phyloP scores from a whole-genome alignment of 2,113 vertebrate genomes.

The Fulmarus glacialis region DNA sequence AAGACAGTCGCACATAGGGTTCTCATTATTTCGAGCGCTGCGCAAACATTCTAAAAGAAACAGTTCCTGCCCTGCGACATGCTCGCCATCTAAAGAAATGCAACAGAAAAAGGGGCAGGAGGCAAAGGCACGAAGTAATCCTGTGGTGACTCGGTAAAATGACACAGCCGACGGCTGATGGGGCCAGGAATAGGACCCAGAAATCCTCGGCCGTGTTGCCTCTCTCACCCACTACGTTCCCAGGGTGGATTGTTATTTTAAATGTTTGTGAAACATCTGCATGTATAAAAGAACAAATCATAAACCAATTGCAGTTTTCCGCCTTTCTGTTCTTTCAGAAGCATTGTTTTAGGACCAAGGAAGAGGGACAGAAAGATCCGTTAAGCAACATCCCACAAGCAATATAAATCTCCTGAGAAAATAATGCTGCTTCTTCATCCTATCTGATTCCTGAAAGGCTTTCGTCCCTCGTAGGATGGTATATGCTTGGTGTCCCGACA shows the following conservation, averaged over 20 bases:
- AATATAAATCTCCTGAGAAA: slow-evolving; percentile 56
- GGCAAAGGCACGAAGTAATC: background rate
- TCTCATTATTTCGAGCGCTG: background rate
- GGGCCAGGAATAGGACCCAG: background rate
- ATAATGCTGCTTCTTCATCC: slow-evolving; percentile 19
- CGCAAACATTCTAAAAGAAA: background rate
- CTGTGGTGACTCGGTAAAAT: background rate
- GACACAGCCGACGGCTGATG: background rate
- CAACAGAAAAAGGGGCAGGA: background rate
- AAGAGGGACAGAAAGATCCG: slow-evolving; percentile 29
- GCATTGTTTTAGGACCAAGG: slow-evolving; percentile 30
- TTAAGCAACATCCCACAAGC: slow-evolving; percentile 25
- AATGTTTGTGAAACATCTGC: slow-evolving; percentile 41
- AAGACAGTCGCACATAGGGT: background rate
- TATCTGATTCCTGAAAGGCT: slow-evolving; percentile 27
- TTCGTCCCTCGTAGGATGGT: background rate
- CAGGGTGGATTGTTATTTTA: background rate
- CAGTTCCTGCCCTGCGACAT: background rate
- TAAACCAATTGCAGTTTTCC: background rate
- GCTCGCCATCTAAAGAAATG: background rate
- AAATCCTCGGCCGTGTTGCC: background rate
- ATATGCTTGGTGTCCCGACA: background rate
- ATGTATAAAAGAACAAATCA: slow-evolving; percentile 19
- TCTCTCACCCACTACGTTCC: background rate
- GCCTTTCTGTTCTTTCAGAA: slow-evolving; percentile 37